Conservation (phyloP, 2,113 vertebrate species). For the Polypterus bichir region DNA sequence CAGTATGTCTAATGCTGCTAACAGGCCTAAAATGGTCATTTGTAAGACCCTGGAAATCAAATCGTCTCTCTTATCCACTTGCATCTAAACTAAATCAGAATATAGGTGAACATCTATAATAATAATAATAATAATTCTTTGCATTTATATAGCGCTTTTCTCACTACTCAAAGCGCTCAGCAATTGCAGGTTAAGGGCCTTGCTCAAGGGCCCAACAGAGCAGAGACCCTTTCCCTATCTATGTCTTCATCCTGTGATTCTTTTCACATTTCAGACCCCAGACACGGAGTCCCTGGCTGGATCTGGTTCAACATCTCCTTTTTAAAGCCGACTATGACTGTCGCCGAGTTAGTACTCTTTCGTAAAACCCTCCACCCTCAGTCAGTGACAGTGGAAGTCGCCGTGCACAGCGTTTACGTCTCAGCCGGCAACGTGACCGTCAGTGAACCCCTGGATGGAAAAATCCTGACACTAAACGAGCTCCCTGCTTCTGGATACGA, state of each 20-base stretch:
- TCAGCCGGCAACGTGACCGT: slow-evolving; percentile 19
- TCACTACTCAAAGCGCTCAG: no score
- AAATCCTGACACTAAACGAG: slow-evolving; percentile 32
- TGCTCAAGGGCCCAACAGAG: no score
- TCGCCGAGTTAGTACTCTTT: slow-evolving; percentile 42
- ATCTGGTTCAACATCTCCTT: slow-evolving; percentile 44
- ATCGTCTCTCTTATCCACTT: no score
- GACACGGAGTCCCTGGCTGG: slow-evolving; percentile 31
- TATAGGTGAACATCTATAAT: no score
- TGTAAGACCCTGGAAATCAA: no score
- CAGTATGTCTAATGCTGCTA: no score
- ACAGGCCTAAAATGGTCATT: no score
- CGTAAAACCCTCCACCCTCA: slow-evolving; percentile 37
- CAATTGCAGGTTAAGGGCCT: no score
- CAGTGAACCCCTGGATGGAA: slow-evolving; percentile 30
- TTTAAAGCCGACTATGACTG: slow-evolving; percentile 31
- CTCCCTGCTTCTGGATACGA: slow-evolving; percentile 40
- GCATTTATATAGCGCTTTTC: no score
- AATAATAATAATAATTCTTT: no score
- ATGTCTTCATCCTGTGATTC: neutral
- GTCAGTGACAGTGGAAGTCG: slow-evolving; percentile 33
- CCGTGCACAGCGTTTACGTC: slow-evolving; percentile 30
- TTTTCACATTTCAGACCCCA: slow-evolving; percentile 22
- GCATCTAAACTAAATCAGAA: no score
- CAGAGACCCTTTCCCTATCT: no score